Conservation (phyloP, 2,113 vertebrate species). For the Microtus ochrogaster region DNA sequence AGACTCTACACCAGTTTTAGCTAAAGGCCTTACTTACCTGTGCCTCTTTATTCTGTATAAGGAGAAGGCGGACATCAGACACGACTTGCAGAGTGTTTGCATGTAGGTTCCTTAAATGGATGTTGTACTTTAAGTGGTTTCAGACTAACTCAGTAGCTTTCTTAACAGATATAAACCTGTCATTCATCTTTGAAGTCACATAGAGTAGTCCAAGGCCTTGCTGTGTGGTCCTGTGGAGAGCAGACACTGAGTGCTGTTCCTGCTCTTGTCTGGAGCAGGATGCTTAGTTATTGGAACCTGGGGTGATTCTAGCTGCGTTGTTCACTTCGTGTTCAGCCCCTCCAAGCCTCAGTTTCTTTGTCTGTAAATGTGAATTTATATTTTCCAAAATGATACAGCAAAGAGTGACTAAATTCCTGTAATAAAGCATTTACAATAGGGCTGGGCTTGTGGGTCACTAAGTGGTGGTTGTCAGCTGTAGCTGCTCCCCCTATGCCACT, state of each 20-base stretch:
- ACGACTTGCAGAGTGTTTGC: background rate
- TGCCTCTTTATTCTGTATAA: background rate
- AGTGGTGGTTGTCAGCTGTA: too few relatives aligned
- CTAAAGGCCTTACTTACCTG: background rate
- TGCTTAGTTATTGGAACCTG: background rate
- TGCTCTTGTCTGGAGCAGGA: background rate
- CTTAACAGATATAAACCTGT: background rate
- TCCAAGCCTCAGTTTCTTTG: background rate
- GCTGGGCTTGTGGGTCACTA: background rate
- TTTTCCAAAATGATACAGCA: background rate
- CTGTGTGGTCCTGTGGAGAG: background rate
- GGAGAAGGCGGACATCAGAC: background rate
- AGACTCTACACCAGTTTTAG: background rate
- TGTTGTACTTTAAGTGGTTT: background rate
- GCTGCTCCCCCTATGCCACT: too few relatives aligned
- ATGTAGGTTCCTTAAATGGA: background rate
- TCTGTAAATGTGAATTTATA: background rate
- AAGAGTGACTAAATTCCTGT: background rate
- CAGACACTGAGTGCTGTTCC: background rate
- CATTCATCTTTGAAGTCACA: background rate
- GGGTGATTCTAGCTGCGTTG: background rate
- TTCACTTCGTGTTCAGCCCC: background rate
- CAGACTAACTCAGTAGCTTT: background rate
- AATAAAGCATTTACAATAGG: background rate
- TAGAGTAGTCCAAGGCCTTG: background rate